Evolutionary conservation across 2,888 invertebrate genomes (phyloP), one percentile per base, ranked within the genome.

Genomic region (Phyllotreta striolata): DNA sequence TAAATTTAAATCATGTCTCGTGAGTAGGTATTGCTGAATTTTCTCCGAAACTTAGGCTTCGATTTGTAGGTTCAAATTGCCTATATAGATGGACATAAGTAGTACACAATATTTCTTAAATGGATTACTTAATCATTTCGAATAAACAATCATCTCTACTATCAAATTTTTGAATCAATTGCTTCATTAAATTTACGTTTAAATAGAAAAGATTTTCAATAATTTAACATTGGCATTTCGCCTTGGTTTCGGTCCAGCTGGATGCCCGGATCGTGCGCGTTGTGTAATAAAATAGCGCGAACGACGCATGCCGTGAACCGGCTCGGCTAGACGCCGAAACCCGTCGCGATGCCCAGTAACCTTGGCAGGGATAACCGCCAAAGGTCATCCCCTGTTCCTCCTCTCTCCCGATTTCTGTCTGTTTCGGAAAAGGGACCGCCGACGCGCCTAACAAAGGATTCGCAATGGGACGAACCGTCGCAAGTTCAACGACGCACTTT

Each of bases 311-410:
- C 55, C 62, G 49, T 62, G 62, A 62, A 62, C 62, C 60, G 61
- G 49, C 43, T 40, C 62, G 63, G 62, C 61, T 63, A 66, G 66
- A 62, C 62, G 66, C 49, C 51, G 35, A 40, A 46, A 56, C 52
- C 59, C 64, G 63, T 66, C 66, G 62, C 68, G 66, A 66, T 66
- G 66, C 64, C 64, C 58, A 54, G 58, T 62, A 56, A 65, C 65
- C 65, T 65, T 65, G 65, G 55, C 54, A 14, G 61, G 47, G 39
- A 10, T 55, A 55, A 61, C 35, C 46, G 44, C 47, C 43, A 57
- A 51, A 43, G 47, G 39, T 41, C 52, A 43, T 43, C 55, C 55
- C 56, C 49, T 13, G 13, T 8, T 14, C 9, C n/a, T 12, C 24
- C 46, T 10, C 37, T 12, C 35, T 41, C 38, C 54, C 54, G 41